Evolutionary conservation across 37 sponge, comb jelly and placozoan species (phyloP).

Genomic region (Ephydatia muelleri): DNA sequence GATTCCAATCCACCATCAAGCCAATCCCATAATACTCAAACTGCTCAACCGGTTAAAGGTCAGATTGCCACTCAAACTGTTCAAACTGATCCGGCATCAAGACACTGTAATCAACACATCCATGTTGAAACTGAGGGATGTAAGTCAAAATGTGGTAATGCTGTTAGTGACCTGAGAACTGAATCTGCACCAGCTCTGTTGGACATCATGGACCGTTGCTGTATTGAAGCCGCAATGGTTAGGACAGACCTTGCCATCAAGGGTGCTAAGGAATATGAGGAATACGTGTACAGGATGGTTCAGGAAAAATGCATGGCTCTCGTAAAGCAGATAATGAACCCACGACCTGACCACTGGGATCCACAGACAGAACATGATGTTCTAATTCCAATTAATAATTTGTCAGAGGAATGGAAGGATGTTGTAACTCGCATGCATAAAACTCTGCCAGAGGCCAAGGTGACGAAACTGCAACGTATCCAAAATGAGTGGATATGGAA

Average conservation of each 20-base stretch:
- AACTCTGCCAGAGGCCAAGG: conserved; percentile 34
- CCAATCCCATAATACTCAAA: no score
- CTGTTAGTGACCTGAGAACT: neutral
- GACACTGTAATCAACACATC: neutral
- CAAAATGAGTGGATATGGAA: conserved; percentile 67
- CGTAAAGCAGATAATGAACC: neutral
- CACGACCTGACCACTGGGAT: conserved; percentile 35
- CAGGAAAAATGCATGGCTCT: neutral
- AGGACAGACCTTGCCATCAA: neutral
- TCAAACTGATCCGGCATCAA: neutral
- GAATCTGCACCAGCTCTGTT: neutral
- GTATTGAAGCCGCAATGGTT: neutral
- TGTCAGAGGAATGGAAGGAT: conserved; percentile 31
- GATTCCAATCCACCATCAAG: no score
- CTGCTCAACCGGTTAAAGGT: no score
- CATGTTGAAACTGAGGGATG: neutral
- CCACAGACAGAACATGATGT: conserved; percentile 7
- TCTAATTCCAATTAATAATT: neutral
- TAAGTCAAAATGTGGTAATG: neutral
- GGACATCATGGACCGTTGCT: neutral
- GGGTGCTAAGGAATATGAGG: neutral
- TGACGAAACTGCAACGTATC: conserved; percentile 46
- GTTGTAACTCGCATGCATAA: conserved; percentile 2
- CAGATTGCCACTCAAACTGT: no score
- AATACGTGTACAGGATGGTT: no score